Conservation (phyloP, 2,888 invertebrate genomes). For the Melinaea marsaeus region DNA sequence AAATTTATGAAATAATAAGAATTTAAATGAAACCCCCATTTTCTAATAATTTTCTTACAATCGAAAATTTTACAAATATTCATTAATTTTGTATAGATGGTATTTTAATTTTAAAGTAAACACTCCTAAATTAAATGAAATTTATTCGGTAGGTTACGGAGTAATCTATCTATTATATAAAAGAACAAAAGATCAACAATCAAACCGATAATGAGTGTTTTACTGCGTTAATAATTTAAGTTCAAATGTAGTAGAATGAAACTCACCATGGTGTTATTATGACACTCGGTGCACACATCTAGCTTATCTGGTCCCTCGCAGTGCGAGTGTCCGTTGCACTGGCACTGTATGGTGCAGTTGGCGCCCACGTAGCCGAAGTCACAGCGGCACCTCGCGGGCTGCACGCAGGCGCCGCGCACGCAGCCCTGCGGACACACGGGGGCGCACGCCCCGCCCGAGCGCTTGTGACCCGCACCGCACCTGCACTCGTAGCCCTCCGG, state of each 20-base stretch:
- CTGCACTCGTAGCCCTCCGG: slow-evolving; percentile 89
- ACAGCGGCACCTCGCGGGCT: slow-evolving; percentile 91
- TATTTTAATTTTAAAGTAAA: no score
- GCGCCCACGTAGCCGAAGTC: slow-evolving; percentile 97
- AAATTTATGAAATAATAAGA: no score
- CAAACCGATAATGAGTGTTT: no score
- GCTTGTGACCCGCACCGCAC: slow-evolving; percentile 86
- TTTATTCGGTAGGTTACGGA: no score
- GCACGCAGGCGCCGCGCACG: slow-evolving; percentile 89
- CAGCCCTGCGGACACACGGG: slow-evolving; percentile 91
- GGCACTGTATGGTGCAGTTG: slow-evolving; percentile 95
- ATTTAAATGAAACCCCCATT: no score
- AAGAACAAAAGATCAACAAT: no score
- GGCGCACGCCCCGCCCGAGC: slow-evolving; percentile 81
- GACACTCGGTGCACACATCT: slow-evolving; percentile 88
- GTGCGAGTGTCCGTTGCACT: slow-evolving; percentile 96
- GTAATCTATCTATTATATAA: no score
- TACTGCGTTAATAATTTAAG: no score
- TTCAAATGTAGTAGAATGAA: slow-evolving; percentile 3
- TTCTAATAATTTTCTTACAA: no score
- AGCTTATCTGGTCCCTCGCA: slow-evolving; percentile 92
- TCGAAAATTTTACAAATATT: no score
- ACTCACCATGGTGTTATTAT: slow-evolving; percentile 92
- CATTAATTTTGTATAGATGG: no score
- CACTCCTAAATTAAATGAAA: no score